phyloP scores from a whole-genome alignment of 1,140 invertebrate genomes.

The Solenopsis invicta region DNA sequence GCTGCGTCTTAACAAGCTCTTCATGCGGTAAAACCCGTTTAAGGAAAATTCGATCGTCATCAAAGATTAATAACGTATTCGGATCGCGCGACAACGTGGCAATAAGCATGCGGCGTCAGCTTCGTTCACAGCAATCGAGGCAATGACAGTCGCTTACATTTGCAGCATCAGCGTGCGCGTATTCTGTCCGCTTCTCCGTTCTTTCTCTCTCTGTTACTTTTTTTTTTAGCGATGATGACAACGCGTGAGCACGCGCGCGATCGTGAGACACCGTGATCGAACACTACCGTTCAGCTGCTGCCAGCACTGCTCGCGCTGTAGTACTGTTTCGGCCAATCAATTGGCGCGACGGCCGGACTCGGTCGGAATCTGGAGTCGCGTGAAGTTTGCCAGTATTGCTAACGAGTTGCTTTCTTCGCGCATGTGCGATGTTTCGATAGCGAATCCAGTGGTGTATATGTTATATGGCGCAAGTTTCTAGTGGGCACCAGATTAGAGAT shows the following conservation, averaged over 20 bases:
- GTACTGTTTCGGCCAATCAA: constrained; percentile 48
- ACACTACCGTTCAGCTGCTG: not conserved
- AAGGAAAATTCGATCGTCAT: not conserved
- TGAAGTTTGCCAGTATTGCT: not conserved
- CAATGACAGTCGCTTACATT: constrained; percentile 21
- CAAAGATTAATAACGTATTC: not conserved
- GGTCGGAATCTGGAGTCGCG: no score
- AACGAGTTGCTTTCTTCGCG: no score
- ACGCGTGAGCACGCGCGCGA: constrained; percentile 5
- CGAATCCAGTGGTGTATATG: no score
- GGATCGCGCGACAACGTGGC: not conserved
- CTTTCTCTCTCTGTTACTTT: not conserved
- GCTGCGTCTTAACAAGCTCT: not conserved
- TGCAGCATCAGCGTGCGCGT: constrained; percentile 10
- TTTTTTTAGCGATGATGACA: constrained; percentile 63
- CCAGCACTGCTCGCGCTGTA: not conserved
- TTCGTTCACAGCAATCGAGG: constrained; percentile 1
- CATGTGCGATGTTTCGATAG: no score
- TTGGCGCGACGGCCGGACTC: not conserved
- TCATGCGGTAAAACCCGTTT: not conserved
- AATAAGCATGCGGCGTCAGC: not conserved
- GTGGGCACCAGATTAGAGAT: no score
- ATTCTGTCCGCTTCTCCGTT: not conserved
- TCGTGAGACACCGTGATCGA: not conserved
- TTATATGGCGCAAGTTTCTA: no score